Evolutionary conservation across 1,140 invertebrate genomes (phyloP).

Genomic region (Lanistes nyassanus): DNA sequence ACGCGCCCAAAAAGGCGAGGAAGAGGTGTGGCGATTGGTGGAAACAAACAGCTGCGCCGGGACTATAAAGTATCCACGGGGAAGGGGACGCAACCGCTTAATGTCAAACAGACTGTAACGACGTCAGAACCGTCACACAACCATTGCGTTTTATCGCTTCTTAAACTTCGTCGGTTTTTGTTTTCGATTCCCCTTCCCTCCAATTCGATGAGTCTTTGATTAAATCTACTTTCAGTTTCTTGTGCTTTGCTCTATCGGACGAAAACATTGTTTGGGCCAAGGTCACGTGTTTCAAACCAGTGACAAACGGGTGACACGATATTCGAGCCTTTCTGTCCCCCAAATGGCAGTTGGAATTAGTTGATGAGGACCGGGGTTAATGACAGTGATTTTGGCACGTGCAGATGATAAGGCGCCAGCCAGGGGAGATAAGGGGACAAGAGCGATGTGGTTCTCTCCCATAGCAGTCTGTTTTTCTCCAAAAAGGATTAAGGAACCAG

Average conservation of each 20-base stretch:
- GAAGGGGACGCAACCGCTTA: not conserved
- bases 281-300: not conserved
- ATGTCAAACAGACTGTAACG: not conserved
- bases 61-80: not conserved
- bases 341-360: not conserved
- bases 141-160: not conserved
- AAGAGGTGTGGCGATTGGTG: not conserved
- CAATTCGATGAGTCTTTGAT: not conserved
- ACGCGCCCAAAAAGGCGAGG: not conserved
- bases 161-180: not conserved
- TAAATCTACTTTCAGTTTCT: not conserved
- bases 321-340: not conserved
- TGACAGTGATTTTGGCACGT: not conserved
- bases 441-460: not conserved
- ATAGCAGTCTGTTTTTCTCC: no score
- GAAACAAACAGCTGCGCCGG: not conserved
- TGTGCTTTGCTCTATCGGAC: not conserved
- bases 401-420: not conserved
- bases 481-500: no score
- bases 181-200: not conserved
- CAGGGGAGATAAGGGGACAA: not conserved
- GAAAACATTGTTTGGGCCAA: not conserved
- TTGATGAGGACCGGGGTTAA: slow-evolving; percentile 4
- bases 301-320: not conserved
- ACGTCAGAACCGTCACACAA: not conserved